These are phyloP conservation scores for Brachyptera putata DNA, from an alignment of 2,888 invertebrate species.

Conservation along the genomic window DNA sequence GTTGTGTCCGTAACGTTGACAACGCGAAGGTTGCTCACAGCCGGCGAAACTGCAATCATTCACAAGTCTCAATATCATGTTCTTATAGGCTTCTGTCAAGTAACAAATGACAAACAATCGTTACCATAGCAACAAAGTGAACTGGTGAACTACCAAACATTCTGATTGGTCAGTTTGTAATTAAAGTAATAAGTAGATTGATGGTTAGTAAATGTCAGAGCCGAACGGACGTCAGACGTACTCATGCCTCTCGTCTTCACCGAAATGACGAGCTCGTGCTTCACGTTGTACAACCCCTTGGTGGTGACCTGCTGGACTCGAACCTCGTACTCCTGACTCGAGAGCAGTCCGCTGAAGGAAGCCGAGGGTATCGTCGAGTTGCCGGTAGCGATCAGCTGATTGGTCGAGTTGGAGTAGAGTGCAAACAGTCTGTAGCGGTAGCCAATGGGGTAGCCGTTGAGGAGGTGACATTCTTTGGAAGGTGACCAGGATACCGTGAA, in stretches of 20 bases:
- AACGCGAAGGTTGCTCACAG: too few relatives aligned
- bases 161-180: too few relatives aligned
- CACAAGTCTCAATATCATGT: too few relatives aligned
- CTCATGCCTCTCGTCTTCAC: constrained; percentile 31
- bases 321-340: constrained; percentile 34
- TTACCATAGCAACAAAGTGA: too few relatives aligned
- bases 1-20: too few relatives aligned
- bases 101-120: too few relatives aligned
- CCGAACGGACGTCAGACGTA: too few relatives aligned
- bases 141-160: too few relatives aligned
- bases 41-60: too few relatives aligned
- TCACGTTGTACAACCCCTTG: constrained; percentile 31
- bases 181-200: too few relatives aligned
- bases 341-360: constrained; percentile 33
- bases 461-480: constrained; percentile 35
- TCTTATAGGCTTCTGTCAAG: too few relatives aligned
- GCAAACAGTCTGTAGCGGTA: constrained; percentile 35
- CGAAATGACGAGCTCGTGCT: constrained; percentile 32
- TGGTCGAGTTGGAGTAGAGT: background rate
- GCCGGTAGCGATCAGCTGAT: constrained; percentile 29
- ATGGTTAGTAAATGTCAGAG: too few relatives aligned
- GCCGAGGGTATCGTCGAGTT: constrained; percentile 34
- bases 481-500: constrained; percentile 35
- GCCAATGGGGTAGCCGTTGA: constrained; percentile 36
- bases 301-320: constrained; percentile 35